Percentiles rank a stretch among this genome's conserved stretches.
Conservation (phyloP, 2,797 vertebrate species). For the Syndactyla subalaris region DNA sequence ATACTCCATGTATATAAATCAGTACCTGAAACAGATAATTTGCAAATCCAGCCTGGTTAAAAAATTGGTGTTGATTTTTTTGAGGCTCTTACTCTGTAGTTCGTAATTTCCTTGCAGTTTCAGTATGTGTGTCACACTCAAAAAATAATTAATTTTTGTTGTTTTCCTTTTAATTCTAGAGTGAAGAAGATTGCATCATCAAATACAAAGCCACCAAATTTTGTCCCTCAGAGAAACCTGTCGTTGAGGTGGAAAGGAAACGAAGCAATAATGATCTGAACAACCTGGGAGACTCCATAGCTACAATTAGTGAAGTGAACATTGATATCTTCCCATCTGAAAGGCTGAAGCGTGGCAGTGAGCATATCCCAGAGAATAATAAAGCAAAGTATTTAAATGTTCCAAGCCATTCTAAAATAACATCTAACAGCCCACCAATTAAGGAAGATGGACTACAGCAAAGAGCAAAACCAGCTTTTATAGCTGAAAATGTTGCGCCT, state of each 20-base stretch:
- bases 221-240: constrained; percentile 38
- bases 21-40: neutral
- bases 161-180: constrained; percentile 71
- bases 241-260: constrained; percentile 45
- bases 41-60: neutral
- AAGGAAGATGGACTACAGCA: constrained; percentile 55
- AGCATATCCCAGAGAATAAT: constrained; percentile 8
- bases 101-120: neutral
- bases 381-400: constrained; percentile 50
- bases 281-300: constrained; percentile 75
- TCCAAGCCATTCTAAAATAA: constrained; percentile 36
- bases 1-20: neutral
- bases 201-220: constrained; percentile 69
- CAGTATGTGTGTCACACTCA: neutral
- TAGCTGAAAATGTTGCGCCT: constrained; percentile 28
- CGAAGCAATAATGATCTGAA: constrained; percentile 60
- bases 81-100: neutral
- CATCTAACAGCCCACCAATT: constrained; percentile 29
- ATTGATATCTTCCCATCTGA: constrained; percentile 80
- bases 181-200: constrained; percentile 73
- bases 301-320: constrained; percentile 87
- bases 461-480: neutral
- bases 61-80: neutral
- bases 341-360: constrained; percentile 29
- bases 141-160: neutral